These are phyloP conservation scores for Callosobruchus maculatus DNA, from an alignment of 2,888 invertebrate species.

Conservation along the genomic window DNA sequence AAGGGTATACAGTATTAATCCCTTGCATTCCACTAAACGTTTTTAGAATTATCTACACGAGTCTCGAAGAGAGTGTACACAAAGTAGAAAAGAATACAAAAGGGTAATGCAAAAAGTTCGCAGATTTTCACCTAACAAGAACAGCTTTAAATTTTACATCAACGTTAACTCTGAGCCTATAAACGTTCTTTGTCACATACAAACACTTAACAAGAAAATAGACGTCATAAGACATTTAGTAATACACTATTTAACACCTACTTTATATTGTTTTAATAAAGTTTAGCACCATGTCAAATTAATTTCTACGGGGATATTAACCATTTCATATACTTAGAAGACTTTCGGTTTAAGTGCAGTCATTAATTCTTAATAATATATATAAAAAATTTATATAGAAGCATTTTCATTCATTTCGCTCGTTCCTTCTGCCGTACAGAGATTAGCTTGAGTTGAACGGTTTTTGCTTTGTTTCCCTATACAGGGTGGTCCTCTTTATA, in stretches of 20 bases:
- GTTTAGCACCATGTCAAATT: constrained; percentile 4
- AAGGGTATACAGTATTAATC: constrained; percentile 1
- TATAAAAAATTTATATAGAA: too few species aligned
- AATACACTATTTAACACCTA: not conserved
- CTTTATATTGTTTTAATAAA: not conserved
- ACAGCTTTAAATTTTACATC: not conserved
- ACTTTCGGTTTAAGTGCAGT: too few species aligned
- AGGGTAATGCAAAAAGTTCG: not conserved
- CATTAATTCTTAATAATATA: too few species aligned
- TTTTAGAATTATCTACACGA: constrained; percentile 31
- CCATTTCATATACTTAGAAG: not conserved
- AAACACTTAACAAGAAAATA: constrained; percentile 1
- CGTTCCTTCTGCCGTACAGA: too few species aligned
- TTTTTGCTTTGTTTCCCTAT: too few species aligned
- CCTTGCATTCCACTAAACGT: constrained; percentile 24
- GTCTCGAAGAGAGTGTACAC: not conserved
- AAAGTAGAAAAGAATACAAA: not conserved
- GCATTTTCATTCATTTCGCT: too few species aligned
- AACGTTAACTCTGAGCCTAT: not conserved
- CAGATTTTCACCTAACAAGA: not conserved
- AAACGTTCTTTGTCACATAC: not conserved
- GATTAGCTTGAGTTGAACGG: too few species aligned
- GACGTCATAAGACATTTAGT: not conserved
- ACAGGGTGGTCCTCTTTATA: too few species aligned
- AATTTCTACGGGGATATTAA: not conserved